A percentile compares a stretch with the other conserved stretches of the same genome.
phyloP scores from a whole-genome alignment of 2,888 invertebrate genomes.

The Mayetiola destructor region DNA sequence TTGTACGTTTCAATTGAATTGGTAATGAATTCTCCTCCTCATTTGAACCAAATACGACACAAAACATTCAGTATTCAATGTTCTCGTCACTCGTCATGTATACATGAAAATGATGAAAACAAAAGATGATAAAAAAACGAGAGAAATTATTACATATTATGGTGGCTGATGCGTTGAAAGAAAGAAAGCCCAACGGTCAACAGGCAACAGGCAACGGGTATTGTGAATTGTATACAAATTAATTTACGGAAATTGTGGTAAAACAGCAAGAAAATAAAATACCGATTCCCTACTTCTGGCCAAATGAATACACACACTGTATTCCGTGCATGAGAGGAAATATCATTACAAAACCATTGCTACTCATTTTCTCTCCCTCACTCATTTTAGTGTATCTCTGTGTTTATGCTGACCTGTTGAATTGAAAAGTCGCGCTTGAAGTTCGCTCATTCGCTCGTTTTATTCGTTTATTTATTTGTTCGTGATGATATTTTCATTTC shows the following conservation, averaged over 20 bases:
- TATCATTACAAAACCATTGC: conserved; percentile 7
- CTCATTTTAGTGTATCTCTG: too few species aligned
- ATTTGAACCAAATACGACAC: background rate
- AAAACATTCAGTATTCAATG: background rate
- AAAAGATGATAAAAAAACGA: too few species aligned
- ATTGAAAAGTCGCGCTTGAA: background rate
- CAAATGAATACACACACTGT: background rate
- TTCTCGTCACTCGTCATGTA: background rate
- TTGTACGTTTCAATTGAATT: background rate
- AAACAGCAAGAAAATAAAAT: too few species aligned
- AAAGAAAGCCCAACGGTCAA: background rate
- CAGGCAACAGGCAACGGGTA: background rate
- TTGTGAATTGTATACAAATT: too few species aligned
- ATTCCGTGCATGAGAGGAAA: conserved; percentile 6
- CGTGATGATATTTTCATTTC: background rate
- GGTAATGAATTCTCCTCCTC: background rate
- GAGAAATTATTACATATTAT: too few species aligned
- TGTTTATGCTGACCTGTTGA: conserved; percentile 8
- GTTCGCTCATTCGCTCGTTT: background rate
- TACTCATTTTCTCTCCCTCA: too few species aligned
- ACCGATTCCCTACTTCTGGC: too few species aligned
- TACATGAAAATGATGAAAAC: background rate
- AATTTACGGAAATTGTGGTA: too few species aligned
- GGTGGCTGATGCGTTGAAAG: background rate
- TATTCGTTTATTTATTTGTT: background rate